phyloP scores from a whole-genome alignment of 1,140 invertebrate species.

The Paraescarpia echinospica region DNA sequence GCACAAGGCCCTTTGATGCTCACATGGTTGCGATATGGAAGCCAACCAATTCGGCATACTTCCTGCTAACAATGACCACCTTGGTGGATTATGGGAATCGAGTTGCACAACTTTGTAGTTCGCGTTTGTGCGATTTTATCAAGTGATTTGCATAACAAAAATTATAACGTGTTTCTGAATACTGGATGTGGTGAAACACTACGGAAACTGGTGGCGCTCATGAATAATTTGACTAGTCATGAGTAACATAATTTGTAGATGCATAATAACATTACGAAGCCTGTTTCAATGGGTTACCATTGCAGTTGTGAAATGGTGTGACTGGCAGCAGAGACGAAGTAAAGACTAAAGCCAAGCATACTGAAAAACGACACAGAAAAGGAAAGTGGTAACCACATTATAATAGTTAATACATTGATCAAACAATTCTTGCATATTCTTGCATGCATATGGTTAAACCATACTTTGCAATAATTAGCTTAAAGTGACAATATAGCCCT shows the following conservation, averaged over 20 bases:
- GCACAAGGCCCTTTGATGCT: too few relatives aligned
- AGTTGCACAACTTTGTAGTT: too few relatives aligned
- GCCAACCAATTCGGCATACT: too few relatives aligned
- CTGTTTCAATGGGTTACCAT: not conserved
- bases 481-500: not conserved
- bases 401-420: not conserved
- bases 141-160: not conserved
- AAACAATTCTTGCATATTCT: not conserved
- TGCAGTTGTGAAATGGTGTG: not conserved
- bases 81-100: too few relatives aligned
- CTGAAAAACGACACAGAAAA: not conserved
- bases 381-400: not conserved
- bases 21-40: too few relatives aligned
- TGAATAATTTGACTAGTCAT: not conserved
- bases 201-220: not conserved
- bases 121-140: too few relatives aligned
- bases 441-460: not conserved
- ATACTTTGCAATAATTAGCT: not conserved
- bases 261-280: not conserved
- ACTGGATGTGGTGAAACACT: not conserved
- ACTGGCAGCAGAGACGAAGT: not conserved
- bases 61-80: too few relatives aligned
- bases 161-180: not conserved
- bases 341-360: not conserved
- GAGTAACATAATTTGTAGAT: not conserved